Percentiles rank a stretch among this genome's conserved stretches.
Conservation (phyloP, 2,113 vertebrate genomes). For the Ptychochromis oligacanthus region DNA sequence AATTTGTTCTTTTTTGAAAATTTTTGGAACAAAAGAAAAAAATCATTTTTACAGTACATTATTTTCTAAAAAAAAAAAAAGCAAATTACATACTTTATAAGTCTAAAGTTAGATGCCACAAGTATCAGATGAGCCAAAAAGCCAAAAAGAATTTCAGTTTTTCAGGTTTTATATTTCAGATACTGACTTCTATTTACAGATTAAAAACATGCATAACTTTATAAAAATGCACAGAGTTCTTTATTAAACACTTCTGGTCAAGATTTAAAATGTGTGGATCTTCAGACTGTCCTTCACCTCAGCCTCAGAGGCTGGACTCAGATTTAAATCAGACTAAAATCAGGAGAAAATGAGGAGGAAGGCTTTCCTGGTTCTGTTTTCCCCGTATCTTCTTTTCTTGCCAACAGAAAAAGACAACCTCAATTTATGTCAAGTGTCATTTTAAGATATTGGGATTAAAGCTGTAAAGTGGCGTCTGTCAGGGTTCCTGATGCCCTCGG, state of each 20-base stretch:
- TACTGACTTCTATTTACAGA: neutral
- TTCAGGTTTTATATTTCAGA: neutral
- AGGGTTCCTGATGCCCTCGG: constrained; percentile 83
- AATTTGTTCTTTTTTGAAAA: too few species aligned
- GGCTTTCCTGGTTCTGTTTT: constrained; percentile 32
- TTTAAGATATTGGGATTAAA: constrained; percentile 98
- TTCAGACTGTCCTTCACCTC: neutral
- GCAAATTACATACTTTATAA: neutral
- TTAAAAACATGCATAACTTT: neutral
- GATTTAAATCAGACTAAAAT: constrained; percentile 9
- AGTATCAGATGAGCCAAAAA: neutral
- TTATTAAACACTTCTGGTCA: neutral
- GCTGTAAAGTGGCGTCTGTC: constrained; percentile 98
- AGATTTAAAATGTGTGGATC: neutral
- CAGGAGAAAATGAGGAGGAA: constrained; percentile 21
- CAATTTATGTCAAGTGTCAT: constrained; percentile 98
- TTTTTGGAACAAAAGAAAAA: too few species aligned
- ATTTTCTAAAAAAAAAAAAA: too few species aligned
- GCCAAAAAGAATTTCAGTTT: neutral
- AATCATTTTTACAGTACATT: too few species aligned
- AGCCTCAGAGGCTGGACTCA: neutral
- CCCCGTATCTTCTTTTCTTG: constrained; percentile 7
- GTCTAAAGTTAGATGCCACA: neutral
- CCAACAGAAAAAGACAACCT: constrained; percentile 91
- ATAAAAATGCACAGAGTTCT: neutral